Evolutionary conservation across 2,113 vertebrate genomes (phyloP).

Genomic region (Hemibagrus wyckioides): DNA sequence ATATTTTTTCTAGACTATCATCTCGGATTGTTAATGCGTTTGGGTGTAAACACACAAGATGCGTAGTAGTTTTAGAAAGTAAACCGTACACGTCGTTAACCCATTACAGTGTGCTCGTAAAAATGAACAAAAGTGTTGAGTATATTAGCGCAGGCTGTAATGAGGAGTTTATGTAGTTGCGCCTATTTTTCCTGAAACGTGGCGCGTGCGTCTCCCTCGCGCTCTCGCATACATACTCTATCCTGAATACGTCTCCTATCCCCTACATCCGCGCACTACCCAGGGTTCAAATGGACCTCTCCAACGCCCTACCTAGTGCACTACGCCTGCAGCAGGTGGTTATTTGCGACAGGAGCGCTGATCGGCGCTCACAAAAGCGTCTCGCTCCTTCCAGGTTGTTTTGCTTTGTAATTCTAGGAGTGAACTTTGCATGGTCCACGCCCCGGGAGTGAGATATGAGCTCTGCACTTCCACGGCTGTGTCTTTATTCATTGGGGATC

Average conservation of each 20-base stretch:
- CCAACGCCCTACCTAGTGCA: background rate
- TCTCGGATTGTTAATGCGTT: too few species aligned
- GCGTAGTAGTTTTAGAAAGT: background rate
- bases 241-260: background rate
- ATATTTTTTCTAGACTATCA: too few species aligned
- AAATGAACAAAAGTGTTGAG: too few species aligned
- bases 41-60: background rate
- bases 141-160: background rate
- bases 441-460: slow-evolving; percentile 47
- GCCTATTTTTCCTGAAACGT: background rate
- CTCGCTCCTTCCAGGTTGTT: background rate
- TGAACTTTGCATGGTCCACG: slow-evolving; percentile 65
- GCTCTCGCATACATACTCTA: too few species aligned
- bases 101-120: background rate
- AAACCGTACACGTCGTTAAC: background rate
- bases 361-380: background rate
- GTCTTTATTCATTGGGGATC: background rate
- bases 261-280: background rate
- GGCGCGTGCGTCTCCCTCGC: background rate
- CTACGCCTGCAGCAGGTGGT: background rate
- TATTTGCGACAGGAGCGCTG: background rate
- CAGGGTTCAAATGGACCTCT: background rate
- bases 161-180: background rate
- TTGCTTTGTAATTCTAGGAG: slow-evolving; percentile 32
- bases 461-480: slow-evolving; percentile 16